Evolutionary conservation across 2,888 invertebrate genomes (phyloP), one percentile per base, ranked within the genome.

Genomic region (Apeira syringaria): DNA sequence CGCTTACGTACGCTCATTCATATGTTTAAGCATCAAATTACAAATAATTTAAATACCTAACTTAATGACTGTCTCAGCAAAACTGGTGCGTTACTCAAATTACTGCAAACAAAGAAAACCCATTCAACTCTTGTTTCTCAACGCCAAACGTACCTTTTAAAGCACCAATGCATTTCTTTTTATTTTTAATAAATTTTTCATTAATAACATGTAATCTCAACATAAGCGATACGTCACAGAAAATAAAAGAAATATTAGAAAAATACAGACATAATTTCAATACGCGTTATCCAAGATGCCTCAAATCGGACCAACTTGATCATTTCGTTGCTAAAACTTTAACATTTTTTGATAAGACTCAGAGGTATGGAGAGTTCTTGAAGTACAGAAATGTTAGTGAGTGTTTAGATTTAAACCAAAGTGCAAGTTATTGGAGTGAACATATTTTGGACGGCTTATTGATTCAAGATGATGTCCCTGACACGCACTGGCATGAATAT

Each of bases 401-500:
- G 6, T 82, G 84, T 54, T 1, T 11, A 12, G 37, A 48, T 2
- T 25, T 39, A 26, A 52, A 58, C 15, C 56, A 36, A 6, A 48
- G 54, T 22, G 53, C 46, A 8, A 52, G 50, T 2, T 70, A 74
- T 50, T 50, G 64, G 2, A 64, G 47, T n/a, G 61, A 60, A 13
- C 75, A 80, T 33, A 57, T 81, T 9, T 22, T 73, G 6, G 56
- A 71, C 12, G 77, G 78, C 3, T 48, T 87, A 15, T 51, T 85
- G 3, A 30, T 81, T 0, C 61, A 72, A 22, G 62, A 74, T 8
- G 54, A 75, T 18, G 43, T 84, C 0, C 74, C 81, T 0, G 73
- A 78, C 0, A 52, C 56, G 0, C 88, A 89, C 46, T 89, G 89
- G 89, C 47, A 70, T 6, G 77, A 80, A 47, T 89, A 75, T 57